A percentile compares a stretch with the other conserved stretches of the same genome.
phyloP scores from a whole-genome alignment of 2,888 invertebrate species.

The Hydriomena furcata region DNA sequence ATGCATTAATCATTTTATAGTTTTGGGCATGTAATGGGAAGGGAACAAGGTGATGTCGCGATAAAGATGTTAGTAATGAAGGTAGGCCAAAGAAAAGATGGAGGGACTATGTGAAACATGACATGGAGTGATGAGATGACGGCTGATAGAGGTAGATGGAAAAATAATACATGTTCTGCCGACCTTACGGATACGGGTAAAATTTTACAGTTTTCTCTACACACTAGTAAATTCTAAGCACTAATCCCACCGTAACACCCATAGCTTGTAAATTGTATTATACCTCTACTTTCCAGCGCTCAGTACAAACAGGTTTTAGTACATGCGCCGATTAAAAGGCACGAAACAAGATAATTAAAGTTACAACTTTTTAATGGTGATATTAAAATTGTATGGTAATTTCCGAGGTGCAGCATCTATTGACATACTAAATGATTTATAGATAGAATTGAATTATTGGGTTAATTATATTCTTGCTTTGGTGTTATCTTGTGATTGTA shows the following conservation, averaged over 20 bases:
- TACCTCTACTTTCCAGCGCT: conserved; percentile 21
- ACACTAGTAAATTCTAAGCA: conserved; percentile 1
- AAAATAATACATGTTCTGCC: too few species aligned
- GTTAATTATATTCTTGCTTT: neutral
- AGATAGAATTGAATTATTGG: conserved; percentile 8
- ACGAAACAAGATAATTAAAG: conserved; percentile 15
- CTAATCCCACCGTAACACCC: neutral
- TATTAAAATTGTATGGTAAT: conserved; percentile 19
- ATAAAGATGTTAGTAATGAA: too few species aligned
- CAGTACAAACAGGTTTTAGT: conserved; percentile 17
- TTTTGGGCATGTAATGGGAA: too few species aligned
- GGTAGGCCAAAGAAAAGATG: too few species aligned
- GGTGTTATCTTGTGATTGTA: too few species aligned
- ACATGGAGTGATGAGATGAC: too few species aligned
- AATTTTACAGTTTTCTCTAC: conserved; percentile 6
- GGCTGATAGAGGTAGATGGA: too few species aligned
- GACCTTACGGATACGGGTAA: too few species aligned
- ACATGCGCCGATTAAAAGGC: conserved; percentile 7
- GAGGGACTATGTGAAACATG: too few species aligned
- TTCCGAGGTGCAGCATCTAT: conserved; percentile 14
- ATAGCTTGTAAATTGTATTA: conserved; percentile 14
- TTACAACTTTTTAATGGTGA: conserved; percentile 10
- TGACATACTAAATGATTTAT: conserved; percentile 18
- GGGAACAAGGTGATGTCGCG: too few species aligned
- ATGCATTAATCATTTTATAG: too few species aligned